A percentile compares a stretch with the other conserved stretches of the same genome.
Evolutionary conservation across 2,888 invertebrate species (phyloP).

Genomic region (Anthophora plumipes): DNA sequence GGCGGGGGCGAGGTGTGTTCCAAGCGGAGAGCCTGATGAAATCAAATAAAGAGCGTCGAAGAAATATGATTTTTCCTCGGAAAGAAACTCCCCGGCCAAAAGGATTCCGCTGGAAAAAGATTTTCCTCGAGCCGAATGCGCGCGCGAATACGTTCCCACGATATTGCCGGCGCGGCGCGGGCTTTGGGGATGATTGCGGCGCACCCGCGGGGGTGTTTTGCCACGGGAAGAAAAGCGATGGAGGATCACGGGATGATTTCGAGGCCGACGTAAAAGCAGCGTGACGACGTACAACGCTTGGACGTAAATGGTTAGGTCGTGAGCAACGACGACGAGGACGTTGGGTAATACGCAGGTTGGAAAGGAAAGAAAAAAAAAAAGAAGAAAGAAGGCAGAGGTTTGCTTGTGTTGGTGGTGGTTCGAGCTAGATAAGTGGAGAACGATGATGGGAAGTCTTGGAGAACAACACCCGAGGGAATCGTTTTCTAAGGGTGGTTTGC

Average conservation of each 20-base stretch:
- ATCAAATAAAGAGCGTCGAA: not conserved
- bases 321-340: constrained; percentile 25
- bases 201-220: constrained; percentile 38
- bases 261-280: constrained; percentile 37
- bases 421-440: constrained; percentile 54
- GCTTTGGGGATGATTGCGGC: constrained; percentile 34
- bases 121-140: constrained; percentile 9
- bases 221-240: constrained; percentile 7
- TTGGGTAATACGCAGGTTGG: constrained; percentile 26
- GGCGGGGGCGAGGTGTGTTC: not conserved
- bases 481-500: constrained; percentile 65
- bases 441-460: constrained; percentile 77
- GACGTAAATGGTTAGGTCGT: constrained; percentile 63
- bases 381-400: constrained; percentile 1
- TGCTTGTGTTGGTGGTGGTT: constrained; percentile 13
- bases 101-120: constrained; percentile 33
- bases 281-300: constrained; percentile 40
- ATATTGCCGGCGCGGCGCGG: constrained; percentile 18
- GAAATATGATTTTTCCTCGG: constrained; percentile 31
- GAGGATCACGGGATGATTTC: constrained; percentile 41
- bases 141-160: constrained; percentile 27
- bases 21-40: not conserved
- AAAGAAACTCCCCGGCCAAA: not conserved
- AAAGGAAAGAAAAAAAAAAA: constrained; percentile 41
- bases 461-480: constrained; percentile 78